Evolutionary conservation across 2,888 invertebrate species (phyloP), one percentile per base, ranked within the genome.

Genomic region (Craniophora ligustri): DNA sequence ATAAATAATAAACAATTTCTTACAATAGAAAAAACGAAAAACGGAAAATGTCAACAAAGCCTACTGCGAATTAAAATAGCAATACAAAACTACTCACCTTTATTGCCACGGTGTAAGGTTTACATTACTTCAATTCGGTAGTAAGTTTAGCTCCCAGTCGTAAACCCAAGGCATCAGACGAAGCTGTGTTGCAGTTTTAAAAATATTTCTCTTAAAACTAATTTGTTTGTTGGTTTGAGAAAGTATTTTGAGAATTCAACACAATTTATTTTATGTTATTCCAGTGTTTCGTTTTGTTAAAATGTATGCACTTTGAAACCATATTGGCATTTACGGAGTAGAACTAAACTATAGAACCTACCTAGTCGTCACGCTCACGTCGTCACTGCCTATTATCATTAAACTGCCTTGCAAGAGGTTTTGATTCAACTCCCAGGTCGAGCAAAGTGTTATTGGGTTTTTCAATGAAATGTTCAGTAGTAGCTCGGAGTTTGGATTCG

Each of bases 21-120:
- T 81, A 85, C 85, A 86, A 85, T 86, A 84, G 85, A 79, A 66
- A 85, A 82, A 86, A 82, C 81, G 85, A 84, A 80, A 86, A 81
- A 69, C 72, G 71, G 72, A 81, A 84, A 84, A 86, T 84, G 83
- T 86, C 86, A 87, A 85, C 85, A 85, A 81, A 79, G 61, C 67
- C 39, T 56, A 64, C 72, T 70, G 70, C 67, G 59, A 65, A 53
- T 57, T 61, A 63, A 61, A 63, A 56, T 59, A 60, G 50, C 42
- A 38, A 15, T 47, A 11, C 47, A 50, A 28, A 2, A 6, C 2
- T 1, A 4, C 0, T 1, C n/a, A 44, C 14, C 35, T n/a, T 55
- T 60, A 44, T 45, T 28, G 0, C 16, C 5, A 16, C 8, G 15
- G 0, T 0, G 2, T 31, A 66, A 45, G 26, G 53, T 44, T 23